phyloP scores from a whole-genome alignment of 2,888 invertebrate species.

The Diogma glabrata region DNA sequence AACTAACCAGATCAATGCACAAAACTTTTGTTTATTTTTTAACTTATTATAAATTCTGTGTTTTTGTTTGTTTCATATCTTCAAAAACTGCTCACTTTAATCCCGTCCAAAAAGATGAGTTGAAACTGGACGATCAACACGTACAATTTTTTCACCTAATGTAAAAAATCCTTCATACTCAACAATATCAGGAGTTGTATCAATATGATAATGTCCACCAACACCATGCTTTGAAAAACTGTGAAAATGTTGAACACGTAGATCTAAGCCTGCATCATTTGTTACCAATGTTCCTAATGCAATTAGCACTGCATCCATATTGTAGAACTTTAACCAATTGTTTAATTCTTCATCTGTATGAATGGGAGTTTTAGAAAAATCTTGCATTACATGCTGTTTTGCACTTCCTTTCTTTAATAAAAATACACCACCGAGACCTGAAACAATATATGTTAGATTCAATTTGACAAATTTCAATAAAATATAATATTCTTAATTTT shows the following conservation, averaged over 20 bases:
- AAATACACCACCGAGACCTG: slow-evolving; percentile 86
- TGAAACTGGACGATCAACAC: slow-evolving; percentile 59
- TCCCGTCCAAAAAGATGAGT: slow-evolving; percentile 66
- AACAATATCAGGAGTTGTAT: slow-evolving; percentile 77
- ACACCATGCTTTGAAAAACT: slow-evolving; percentile 72
- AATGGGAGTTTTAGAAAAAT: slow-evolving; percentile 70
- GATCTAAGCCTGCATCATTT: slow-evolving; percentile 71
- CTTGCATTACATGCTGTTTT: slow-evolving; percentile 92
- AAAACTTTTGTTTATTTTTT: too few species aligned
- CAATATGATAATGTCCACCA: slow-evolving; percentile 95
- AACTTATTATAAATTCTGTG: too few species aligned
- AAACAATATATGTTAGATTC: too few species aligned
- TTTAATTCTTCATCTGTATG: slow-evolving; percentile 62
- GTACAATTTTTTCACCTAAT: slow-evolving; percentile 57
- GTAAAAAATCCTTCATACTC: slow-evolving; percentile 87
- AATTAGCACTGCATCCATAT: slow-evolving; percentile 80
- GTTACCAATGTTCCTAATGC: slow-evolving; percentile 82
- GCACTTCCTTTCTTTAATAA: slow-evolving; percentile 69
- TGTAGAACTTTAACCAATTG: slow-evolving; percentile 81
- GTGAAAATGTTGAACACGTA: slow-evolving; percentile 94
- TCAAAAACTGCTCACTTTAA: too few species aligned
- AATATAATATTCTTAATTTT: too few species aligned
- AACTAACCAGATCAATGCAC: too few species aligned
- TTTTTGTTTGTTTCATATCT: too few species aligned
- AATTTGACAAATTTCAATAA: too few species aligned